A percentile compares a stretch with the other conserved stretches of the same genome.
These are phyloP conservation scores for Centroberyx gerrardi DNA, from an alignment of 2,797 vertebrate species.

Conservation along the genomic window DNA sequence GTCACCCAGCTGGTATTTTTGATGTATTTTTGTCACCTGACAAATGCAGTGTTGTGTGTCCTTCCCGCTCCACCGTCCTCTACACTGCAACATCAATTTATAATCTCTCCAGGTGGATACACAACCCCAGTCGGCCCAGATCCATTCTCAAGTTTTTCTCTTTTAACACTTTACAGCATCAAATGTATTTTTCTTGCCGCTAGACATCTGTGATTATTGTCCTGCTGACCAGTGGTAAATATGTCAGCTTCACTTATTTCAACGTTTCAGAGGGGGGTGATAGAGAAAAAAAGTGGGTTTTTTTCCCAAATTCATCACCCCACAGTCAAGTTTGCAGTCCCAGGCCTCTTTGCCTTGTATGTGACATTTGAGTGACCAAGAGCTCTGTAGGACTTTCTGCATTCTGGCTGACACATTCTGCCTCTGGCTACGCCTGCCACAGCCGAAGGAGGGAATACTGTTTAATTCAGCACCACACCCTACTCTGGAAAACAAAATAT, in stretches of 20 bases:
- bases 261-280: constrained; percentile 19
- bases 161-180: constrained; percentile 54
- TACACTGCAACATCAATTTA: constrained; percentile 70
- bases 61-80: constrained; percentile 59
- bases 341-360: constrained; percentile 6
- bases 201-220: constrained; percentile 49
- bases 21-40: constrained; percentile 68
- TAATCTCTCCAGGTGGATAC: constrained; percentile 76
- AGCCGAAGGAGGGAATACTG: background rate
- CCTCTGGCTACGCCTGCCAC: constrained; percentile 1
- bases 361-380: constrained; percentile 30
- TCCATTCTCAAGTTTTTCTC: constrained; percentile 36
- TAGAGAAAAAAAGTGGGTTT: constrained; percentile 6
- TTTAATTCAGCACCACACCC: constrained; percentile 14
- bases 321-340: constrained; percentile 27
- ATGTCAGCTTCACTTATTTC: constrained; percentile 56
- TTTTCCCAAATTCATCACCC: background rate
- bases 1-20: constrained; percentile 60
- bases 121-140: constrained; percentile 46
- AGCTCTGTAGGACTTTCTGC: constrained; percentile 32
- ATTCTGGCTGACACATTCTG: constrained; percentile 8
- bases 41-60: constrained; percentile 65
- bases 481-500: constrained; percentile 3
- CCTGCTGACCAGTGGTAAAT: constrained; percentile 50
- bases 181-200: constrained; percentile 44